A percentile compares a stretch with the other conserved stretches of the same genome.
Conservation (phyloP, 2,113 vertebrate species). For the Tiliqua scincoides region DNA sequence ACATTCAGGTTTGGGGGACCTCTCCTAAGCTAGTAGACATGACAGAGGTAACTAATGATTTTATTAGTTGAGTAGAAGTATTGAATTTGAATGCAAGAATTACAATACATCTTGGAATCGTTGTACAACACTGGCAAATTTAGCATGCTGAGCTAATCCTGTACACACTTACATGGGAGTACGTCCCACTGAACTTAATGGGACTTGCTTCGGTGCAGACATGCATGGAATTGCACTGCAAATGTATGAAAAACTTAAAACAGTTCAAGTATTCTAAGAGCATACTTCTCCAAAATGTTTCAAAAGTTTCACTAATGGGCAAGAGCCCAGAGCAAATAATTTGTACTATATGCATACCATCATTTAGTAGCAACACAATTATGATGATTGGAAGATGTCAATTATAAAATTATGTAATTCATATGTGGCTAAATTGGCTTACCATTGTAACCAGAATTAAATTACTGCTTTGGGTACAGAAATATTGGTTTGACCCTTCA, state of each 20-base stretch:
- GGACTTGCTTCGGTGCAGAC: too few relatives aligned
- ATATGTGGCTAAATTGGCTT: slow-evolving; percentile 55
- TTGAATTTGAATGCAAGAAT: neutral
- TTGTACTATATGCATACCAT: slow-evolving; percentile 32
- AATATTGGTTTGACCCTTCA: slow-evolving; percentile 21
- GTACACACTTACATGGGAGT: too few relatives aligned
- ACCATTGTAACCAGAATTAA: slow-evolving; percentile 57
- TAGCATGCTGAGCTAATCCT: neutral
- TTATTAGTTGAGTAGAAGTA: neutral
- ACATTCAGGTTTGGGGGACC: too few relatives aligned
- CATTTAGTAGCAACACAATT: slow-evolving; percentile 4
- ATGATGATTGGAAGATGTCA: slow-evolving; percentile 24
- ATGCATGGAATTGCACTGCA: too few relatives aligned
- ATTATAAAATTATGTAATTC: slow-evolving; percentile 26
- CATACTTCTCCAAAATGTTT: slow-evolving; percentile 28
- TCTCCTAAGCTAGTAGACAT: neutral
- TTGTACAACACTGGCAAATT: neutral
- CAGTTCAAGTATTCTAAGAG: neutral
- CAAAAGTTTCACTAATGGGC: neutral
- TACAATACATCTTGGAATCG: neutral
- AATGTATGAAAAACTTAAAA: neutral
- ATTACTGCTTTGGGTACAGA: slow-evolving; percentile 50
- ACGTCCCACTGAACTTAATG: too few relatives aligned
- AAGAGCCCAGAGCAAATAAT: slow-evolving; percentile 37
- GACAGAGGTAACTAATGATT: neutral